A percentile compares a stretch with the other conserved stretches of the same genome.
Conservation (phyloP, 2,113 vertebrate genomes). For the Labeo catla region DNA sequence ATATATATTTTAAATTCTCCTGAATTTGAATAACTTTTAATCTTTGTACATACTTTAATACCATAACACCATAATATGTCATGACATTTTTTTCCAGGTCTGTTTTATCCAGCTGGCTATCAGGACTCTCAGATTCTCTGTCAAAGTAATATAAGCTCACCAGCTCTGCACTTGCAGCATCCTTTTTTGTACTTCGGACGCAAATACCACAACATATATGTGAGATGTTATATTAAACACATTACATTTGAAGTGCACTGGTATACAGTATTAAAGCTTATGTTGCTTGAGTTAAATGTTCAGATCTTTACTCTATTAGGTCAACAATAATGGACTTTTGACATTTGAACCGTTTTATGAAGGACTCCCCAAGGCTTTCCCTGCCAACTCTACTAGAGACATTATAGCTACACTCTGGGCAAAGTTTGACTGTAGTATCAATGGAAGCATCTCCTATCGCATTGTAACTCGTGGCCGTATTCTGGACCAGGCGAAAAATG, state of each 20-base stretch:
- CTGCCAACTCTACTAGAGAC: background rate
- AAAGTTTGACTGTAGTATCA: background rate
- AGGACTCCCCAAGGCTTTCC: background rate
- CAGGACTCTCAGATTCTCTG: background rate
- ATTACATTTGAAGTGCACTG: background rate
- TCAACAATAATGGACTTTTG: slow-evolving; percentile 26
- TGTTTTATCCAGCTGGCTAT: slow-evolving; percentile 6
- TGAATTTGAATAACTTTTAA: background rate
- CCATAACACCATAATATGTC: background rate
- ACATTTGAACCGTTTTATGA: background rate
- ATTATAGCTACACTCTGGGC: slow-evolving; percentile 46
- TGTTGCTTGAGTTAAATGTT: background rate
- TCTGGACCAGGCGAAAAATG: background rate
- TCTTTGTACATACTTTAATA: background rate
- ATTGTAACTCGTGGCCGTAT: background rate
- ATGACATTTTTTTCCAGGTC: background rate
- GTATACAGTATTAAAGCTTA: background rate
- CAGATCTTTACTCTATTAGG: slow-evolving; percentile 2
- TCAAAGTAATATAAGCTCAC: background rate
- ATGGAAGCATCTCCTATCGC: background rate
- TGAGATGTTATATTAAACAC: background rate
- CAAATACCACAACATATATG: background rate
- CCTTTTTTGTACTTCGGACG: slow-evolving; percentile 14
- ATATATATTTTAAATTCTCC: background rate
- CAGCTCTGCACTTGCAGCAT: background rate